Evolutionary conservation across 1,140 invertebrate species (phyloP), one percentile per base, ranked within the genome.

Genomic region (Doryteuthis pealeii): DNA sequence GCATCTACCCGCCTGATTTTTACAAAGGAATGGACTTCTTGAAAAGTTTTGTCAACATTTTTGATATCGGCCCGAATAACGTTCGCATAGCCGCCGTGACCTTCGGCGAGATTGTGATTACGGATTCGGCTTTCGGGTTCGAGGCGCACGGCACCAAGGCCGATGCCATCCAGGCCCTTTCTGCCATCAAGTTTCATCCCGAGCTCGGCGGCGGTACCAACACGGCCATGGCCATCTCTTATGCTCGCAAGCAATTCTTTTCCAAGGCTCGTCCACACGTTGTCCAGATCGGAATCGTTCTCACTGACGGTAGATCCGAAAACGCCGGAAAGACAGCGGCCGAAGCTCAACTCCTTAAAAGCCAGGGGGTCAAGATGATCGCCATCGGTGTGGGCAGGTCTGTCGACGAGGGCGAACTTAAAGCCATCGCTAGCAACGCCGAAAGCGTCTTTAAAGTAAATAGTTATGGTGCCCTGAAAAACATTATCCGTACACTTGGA

Each of bases 261-360:
- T 49, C 18, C 10, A 33, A 35, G 1, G 66, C 70, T 14, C 71
- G 84, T 45, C 32, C 62, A 5, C 62, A 75, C 18, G 79, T 79
- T 14, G 28, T 66, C 10, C 70, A 80, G 14, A 66, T 84, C 0
- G 79, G 74, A 8, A 73, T 85, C 67, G 74, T 85, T n/a, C 71
- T 85, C 28, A 85, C 84, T 4, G 84, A 85, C 69, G 84, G 84
- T 18, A 70, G 75, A 35, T 81, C 81, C 6, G 74, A 77, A 15
- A 73, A 76, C 66, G 66, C 69, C 22, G 10, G 28, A 5, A 31
- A 74, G 65, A 62, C 73, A 30, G 75, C 76, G 3, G 65, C 26
- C 35, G 22, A n/a, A 30, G 74, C 76, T 2, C 71, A 73, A 15
- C 6, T 49, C 18, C 35, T 31, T 0, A 73, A 67, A 15, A 33